Evolutionary conservation across 2,113 vertebrate genomes (phyloP).

Genomic region (Oenanthe melanoleuca): DNA sequence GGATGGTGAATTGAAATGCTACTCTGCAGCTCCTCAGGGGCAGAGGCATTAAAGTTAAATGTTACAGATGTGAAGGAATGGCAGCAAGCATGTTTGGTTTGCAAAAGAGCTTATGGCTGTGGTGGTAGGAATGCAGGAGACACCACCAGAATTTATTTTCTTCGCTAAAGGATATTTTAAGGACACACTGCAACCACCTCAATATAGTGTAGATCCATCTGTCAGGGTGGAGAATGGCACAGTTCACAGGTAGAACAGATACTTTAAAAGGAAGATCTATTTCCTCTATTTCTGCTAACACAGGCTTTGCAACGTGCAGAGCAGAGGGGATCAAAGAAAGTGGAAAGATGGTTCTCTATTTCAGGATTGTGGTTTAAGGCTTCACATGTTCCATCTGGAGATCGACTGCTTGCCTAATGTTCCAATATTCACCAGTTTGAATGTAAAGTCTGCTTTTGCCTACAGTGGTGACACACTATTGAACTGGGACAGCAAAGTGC

Average conservation of each 20-base stretch:
- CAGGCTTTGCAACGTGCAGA: not conserved
- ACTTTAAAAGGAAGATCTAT: not conserved
- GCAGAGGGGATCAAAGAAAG: not conserved
- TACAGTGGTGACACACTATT: not conserved
- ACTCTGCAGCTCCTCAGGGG: conserved; percentile 56
- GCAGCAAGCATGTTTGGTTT: conserved; percentile 56
- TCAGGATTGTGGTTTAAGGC: not conserved
- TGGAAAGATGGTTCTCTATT: not conserved
- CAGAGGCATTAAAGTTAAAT: conserved; percentile 74
- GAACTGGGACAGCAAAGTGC: not conserved
- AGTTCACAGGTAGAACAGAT: not conserved
- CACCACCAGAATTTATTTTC: conserved; percentile 58
- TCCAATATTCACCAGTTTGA: not conserved
- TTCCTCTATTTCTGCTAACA: not conserved
- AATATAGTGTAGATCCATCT: not conserved
- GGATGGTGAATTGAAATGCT: conserved; percentile 60
- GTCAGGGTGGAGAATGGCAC: not conserved
- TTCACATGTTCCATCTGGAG: not conserved
- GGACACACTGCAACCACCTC: not conserved
- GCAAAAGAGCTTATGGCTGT: conserved; percentile 37
- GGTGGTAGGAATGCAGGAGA: conserved; percentile 17
- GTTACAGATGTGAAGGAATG: conserved; percentile 69
- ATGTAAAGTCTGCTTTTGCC: not conserved
- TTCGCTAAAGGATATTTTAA: conserved; percentile 56
- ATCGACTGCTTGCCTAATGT: not conserved